Base-by-base conservation (phyloP, 2,888 invertebrate genomes). In the Aproaerema taeniolella region DNA sequence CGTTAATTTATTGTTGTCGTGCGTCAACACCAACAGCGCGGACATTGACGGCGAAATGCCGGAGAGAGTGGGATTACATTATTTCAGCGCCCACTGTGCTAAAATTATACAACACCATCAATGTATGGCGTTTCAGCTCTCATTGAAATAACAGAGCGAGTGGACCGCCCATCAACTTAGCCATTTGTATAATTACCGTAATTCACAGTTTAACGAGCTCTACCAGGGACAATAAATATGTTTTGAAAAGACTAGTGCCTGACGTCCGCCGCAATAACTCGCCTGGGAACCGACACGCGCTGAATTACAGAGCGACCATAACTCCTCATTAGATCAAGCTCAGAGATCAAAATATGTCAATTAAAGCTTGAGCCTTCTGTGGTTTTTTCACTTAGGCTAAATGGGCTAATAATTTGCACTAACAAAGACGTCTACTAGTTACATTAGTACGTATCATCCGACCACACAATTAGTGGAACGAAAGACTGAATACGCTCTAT, bases 1-100 rank as follows among this genome's bases (percentile, higher is more conserved):
- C 67, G 73, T 76, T 77, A 82, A 85, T 83, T 79, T 79, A 82
- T 81, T 67, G 71, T 68, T 52, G 67, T 59, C 42, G 54, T 61
- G 65, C 61, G 66, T 68, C 71, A 63, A 54, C 65, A 50, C 50
- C 59, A 58, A 51, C 43, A 33, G 44, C 38, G 38, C 38, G 38
- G 42, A 24, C 42, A 37, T 38, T 28, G 39, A 41, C 52, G 45
- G 53, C 48, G 51, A 54, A 58, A 58, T 50, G 46, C 41, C 47
- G 41, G 44, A 8, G 44, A 43, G 49, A 49, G 51, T 47, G 53
- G 53, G 51, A 50, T 53, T 53, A 52, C 49, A 38, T 49, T 46
- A 48, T 42, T 48, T 50, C 42, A 41, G 41, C 47, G 37, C 36
- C 25, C 41, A 41, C 39, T 31, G 24, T 31, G 26, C 37, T 34